phyloP scores from a whole-genome alignment of 1,140 invertebrate species.

The Drosophila miranda region DNA sequence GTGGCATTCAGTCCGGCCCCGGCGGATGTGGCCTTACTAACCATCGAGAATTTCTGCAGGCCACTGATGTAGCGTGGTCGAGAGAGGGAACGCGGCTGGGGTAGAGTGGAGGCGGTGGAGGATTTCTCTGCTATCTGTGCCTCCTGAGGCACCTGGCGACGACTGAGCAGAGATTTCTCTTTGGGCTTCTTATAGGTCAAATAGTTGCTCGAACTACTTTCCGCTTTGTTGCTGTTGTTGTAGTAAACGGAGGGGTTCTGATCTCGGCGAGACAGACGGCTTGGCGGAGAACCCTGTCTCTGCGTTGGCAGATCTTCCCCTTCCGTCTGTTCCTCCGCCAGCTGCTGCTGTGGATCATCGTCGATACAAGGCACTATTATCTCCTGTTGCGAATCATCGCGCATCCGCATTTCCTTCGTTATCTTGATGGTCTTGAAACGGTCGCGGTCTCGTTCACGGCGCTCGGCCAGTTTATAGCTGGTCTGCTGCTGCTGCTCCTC shows the following conservation, averaged over 20 bases:
- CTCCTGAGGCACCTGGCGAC: slow-evolving; percentile 42
- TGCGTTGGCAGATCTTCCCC: background rate
- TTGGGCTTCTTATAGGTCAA: slow-evolving; percentile 78
- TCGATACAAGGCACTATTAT: slow-evolving; percentile 71
- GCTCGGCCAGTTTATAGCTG: slow-evolving; percentile 63
- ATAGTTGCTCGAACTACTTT: slow-evolving; percentile 46
- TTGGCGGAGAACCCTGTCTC: slow-evolving; percentile 34
- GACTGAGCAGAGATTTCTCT: slow-evolving; percentile 47
- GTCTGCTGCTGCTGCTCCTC: slow-evolving; percentile 19
- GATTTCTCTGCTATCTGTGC: slow-evolving; percentile 4
- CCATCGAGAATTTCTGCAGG: slow-evolving; percentile 66
- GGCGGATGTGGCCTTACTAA: slow-evolving; percentile 73
- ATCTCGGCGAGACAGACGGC: slow-evolving; percentile 61
- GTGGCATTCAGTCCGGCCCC: slow-evolving; percentile 65
- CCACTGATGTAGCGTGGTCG: slow-evolving; percentile 76
- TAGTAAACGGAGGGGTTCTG: slow-evolving; percentile 14
- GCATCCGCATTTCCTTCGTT: slow-evolving; percentile 56
- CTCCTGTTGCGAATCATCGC: slow-evolving; percentile 22
- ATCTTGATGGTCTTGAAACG: slow-evolving; percentile 82
- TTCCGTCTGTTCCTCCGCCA: slow-evolving; percentile 27
- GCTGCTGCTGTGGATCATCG: slow-evolving; percentile 47
- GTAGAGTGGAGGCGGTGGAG: slow-evolving; percentile 3
- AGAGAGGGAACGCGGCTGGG: slow-evolving; percentile 67
- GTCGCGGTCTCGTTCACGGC: slow-evolving; percentile 73
- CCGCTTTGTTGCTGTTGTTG: slow-evolving; percentile 36